Conservation (phyloP, 2,113 vertebrate species). For the Thunnus maccoyii region DNA sequence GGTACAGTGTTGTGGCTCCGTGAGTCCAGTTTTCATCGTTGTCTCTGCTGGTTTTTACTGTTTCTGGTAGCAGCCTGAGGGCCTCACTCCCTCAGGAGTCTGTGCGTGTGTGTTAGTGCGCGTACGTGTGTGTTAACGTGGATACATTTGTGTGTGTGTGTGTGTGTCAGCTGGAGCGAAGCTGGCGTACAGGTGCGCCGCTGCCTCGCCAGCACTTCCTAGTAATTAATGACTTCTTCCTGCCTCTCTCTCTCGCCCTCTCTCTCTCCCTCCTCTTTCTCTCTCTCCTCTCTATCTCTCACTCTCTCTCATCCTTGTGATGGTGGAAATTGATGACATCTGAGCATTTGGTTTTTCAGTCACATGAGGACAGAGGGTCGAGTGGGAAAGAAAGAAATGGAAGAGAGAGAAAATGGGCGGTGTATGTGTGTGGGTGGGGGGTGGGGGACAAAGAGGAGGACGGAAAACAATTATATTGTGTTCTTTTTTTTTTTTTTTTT, state of each 20-base stretch:
- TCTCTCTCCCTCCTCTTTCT: slow-evolving; percentile 18
- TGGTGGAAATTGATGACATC: slow-evolving; percentile 70
- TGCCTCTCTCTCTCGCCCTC: slow-evolving; percentile 52
- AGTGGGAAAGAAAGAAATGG: slow-evolving; percentile 26
- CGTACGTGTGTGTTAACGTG: slow-evolving; percentile 26
- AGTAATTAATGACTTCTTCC: slow-evolving; percentile 85
- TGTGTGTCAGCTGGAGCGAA: slow-evolving; percentile 72
- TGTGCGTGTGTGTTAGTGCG: slow-evolving; percentile 20
- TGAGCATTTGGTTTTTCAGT: slow-evolving; percentile 66
- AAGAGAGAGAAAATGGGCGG: background rate
- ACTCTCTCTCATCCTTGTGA: slow-evolving; percentile 38
- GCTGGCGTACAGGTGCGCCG: slow-evolving; percentile 80
- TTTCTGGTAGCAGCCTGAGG: slow-evolving; percentile 42
- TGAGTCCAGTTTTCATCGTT: slow-evolving; percentile 16
- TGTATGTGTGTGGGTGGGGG: too few relatives aligned
- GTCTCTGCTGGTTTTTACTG: slow-evolving; percentile 46
- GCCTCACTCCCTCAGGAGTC: slow-evolving; percentile 56
- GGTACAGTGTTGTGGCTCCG: background rate
- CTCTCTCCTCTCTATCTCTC: slow-evolving; percentile 33
- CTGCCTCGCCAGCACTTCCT: slow-evolving; percentile 83
- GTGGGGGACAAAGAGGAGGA: background rate
- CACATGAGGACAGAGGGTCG: slow-evolving; percentile 55
- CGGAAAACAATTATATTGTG: background rate
- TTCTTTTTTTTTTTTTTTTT: background rate
- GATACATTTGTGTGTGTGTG: slow-evolving; percentile 35